Percentiles rank a stretch among this genome's conserved stretches.
These are phyloP conservation scores for Ceyx margarethae DNA, from an alignment of 2,113 vertebrate species.

Conservation along the genomic window DNA sequence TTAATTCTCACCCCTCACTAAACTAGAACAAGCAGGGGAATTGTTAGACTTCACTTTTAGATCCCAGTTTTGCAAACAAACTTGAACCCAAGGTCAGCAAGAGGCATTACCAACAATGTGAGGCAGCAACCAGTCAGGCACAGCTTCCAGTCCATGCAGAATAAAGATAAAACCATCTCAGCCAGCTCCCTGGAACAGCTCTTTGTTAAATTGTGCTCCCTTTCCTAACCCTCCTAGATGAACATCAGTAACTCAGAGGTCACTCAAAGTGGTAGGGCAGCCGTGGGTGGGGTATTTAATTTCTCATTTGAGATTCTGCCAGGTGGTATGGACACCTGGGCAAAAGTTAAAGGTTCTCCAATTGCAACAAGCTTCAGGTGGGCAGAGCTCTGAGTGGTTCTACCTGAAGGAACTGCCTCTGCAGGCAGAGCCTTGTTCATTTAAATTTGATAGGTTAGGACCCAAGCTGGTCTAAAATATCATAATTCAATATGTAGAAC, in stretches of 20 bases:
- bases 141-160: neutral
- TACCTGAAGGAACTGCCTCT: neutral
- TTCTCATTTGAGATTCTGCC: neutral
- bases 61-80: conserved; percentile 38
- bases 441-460: neutral
- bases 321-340: neutral
- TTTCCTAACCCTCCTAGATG: neutral
- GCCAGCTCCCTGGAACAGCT: neutral
- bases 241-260: neutral
- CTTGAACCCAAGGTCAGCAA: neutral
- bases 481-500: neutral
- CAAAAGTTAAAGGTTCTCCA: neutral
- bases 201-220: neutral
- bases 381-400: neutral
- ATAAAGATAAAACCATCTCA: fast-evolving
- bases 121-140: neutral
- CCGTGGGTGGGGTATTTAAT: neutral
- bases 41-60: conserved; percentile 27
- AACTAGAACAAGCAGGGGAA: conserved; percentile 26
- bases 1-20: conserved; percentile 53
- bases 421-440: neutral
- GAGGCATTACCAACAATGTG: neutral
- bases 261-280: neutral
- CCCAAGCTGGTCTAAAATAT: neutral
- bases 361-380: neutral